Conservation (phyloP, 2,888 invertebrate species). For the Maniola hyperantus region DNA sequence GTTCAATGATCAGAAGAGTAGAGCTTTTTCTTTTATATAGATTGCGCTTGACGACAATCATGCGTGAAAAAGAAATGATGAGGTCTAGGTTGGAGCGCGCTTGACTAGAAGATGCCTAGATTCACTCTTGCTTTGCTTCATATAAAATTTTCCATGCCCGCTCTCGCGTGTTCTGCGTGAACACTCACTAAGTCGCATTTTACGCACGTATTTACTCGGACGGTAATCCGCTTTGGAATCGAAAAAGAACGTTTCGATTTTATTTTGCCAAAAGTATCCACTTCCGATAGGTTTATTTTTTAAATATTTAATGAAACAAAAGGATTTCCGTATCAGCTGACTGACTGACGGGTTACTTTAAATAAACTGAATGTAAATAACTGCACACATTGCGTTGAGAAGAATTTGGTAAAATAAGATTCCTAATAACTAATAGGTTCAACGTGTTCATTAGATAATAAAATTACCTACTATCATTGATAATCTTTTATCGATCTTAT, state of each 20-base stretch:
- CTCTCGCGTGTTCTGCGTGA: not conserved
- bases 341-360: not conserved
- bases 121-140: too few species aligned
- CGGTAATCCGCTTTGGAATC: slow-evolving; percentile 18
- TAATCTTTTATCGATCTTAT: too few species aligned
- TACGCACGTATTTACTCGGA: slow-evolving; percentile 22
- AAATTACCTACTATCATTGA: too few species aligned
- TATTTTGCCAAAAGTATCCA: not conserved
- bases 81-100: too few species aligned
- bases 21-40: too few species aligned
- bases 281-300: slow-evolving; percentile 1
- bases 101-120: too few species aligned
- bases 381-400: not conserved
- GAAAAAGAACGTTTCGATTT: not conserved
- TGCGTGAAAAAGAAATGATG: too few species aligned
- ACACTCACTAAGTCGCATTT: slow-evolving; percentile 17
- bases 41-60: too few species aligned
- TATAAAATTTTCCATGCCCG: not conserved
- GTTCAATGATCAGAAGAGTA: too few species aligned
- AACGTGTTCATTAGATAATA: too few species aligned
- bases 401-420: not conserved
- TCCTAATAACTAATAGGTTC: too few species aligned
- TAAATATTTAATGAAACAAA: not conserved
- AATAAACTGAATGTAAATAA: not conserved
- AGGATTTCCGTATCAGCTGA: not conserved